A percentile compares a stretch with the other conserved stretches of the same genome.
phyloP scores from a whole-genome alignment of 2,113 vertebrate species.

The Ploceus nigricollis region DNA sequence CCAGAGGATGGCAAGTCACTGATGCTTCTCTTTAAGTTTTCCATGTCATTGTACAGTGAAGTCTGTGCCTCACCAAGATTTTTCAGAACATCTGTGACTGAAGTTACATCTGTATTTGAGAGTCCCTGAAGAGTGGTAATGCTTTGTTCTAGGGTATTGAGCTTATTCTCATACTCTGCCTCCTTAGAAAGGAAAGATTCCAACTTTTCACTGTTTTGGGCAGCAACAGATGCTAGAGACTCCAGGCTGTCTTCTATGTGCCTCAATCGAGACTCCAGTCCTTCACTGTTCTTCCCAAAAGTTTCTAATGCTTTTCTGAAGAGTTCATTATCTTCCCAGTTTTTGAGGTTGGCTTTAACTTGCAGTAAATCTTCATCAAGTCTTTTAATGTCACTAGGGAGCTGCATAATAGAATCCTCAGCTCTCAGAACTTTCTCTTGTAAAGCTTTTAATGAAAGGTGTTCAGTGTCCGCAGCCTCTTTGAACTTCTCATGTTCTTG shows the following conservation, averaged over 20 bases:
- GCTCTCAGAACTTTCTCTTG: conserved; percentile 72
- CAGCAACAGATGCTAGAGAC: conserved; percentile 2
- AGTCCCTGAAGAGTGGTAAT: conserved; percentile 13
- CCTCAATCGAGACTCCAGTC: conserved; percentile 75
- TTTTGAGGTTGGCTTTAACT: conserved; percentile 34
- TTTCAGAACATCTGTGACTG: conserved; percentile 40
- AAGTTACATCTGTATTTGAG: conserved; percentile 2
- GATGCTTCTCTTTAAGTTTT: conserved; percentile 69
- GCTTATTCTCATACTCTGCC: conserved; percentile 68
- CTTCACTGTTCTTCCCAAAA: conserved; percentile 65
- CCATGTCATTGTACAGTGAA: conserved; percentile 49
- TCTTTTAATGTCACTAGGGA: conserved; percentile 71
- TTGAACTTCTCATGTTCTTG: conserved; percentile 83
- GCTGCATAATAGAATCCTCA: conserved; percentile 63
- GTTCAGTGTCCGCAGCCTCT: conserved; percentile 70
- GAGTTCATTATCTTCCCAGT: conserved; percentile 51
- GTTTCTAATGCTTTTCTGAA: conserved; percentile 54
- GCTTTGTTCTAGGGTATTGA: conserved; percentile 64
- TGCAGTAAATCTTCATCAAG: conserved; percentile 70
- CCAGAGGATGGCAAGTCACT: conserved; percentile 70
- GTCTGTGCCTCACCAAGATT: conserved; percentile 72
- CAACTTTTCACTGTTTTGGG: conserved; percentile 67
- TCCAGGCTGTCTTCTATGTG: conserved; percentile 73
- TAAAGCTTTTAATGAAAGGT: conserved; percentile 77
- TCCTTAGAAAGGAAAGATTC: conserved; percentile 72